Conservation (phyloP, 2,888 invertebrate genomes). For the Aleiodes testaceus region DNA sequence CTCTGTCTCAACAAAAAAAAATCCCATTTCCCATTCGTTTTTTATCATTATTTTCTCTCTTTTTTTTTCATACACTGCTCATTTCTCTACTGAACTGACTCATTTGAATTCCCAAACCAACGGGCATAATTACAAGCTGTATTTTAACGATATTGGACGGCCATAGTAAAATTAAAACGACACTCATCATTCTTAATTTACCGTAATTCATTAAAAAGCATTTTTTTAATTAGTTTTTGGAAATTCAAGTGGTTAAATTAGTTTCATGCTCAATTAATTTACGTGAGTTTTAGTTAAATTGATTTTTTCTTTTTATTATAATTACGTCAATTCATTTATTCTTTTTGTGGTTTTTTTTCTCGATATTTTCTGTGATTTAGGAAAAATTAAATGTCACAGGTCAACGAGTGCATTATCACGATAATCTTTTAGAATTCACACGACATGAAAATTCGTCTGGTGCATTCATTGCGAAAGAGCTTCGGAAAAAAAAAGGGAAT, state of each 20-base stretch:
- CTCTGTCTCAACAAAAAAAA: neutral
- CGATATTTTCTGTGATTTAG: too few species aligned
- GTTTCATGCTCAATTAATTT: too few species aligned
- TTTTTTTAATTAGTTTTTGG: too few species aligned
- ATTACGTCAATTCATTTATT: too few species aligned
- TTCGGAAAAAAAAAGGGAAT: neutral
- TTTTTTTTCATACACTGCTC: neutral
- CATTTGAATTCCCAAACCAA: too few species aligned
- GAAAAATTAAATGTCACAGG: neutral
- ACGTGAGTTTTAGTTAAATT: too few species aligned
- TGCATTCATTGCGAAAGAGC: constrained; percentile 12
- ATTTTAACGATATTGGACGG: constrained; percentile 4
- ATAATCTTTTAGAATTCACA: constrained; percentile 24
- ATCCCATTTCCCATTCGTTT: neutral
- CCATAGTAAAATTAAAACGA: neutral
- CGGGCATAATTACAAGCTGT: constrained; percentile 10
- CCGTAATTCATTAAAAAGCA: neutral
- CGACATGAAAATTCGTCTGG: constrained; percentile 32
- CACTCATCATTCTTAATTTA: neutral
- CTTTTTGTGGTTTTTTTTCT: too few species aligned
- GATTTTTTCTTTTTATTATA: too few species aligned
- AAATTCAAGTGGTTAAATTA: too few species aligned
- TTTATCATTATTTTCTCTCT: constrained; percentile 3
- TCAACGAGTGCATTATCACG: neutral
- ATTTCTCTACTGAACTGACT: too few species aligned